Evolutionary conservation across 1,140 invertebrate genomes (phyloP), one percentile per base, ranked within the genome.

Genomic region (Halesus radiatus): DNA sequence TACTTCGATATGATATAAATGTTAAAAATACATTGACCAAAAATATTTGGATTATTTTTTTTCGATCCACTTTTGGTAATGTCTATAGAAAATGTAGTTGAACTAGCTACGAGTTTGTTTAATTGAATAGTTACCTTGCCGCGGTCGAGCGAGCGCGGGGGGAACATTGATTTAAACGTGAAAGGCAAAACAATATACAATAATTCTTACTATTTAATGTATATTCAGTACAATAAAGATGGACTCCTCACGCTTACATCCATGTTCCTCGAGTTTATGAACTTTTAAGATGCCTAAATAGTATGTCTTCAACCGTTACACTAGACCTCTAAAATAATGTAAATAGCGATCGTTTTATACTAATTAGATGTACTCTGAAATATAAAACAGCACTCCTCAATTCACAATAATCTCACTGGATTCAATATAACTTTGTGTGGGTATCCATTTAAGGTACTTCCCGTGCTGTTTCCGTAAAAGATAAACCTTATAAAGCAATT

Each of bases 1-100:
- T 20, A 70, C 66, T 70, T 70, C 66, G 66, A 70, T 70, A 70
- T 70, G 66, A 70, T 50, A 70, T 70, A 70, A 70, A 50, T 70
- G 52, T 70, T 70, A 70, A 64, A 70, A 70, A 37, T 70, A 70
- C 37, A 45, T 5, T 70, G n/a, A 37, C 66, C 66, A 70, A 70
- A 45, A 70, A 70, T 50, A 70, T 45, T 70, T 70, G 37, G 66
- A 70, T 70, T 70, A 15, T 70, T 20, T n/a, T 37, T 37, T 37
- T 13, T 50, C 66, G 66, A 70, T 70, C 37, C 8, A 20, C 6
- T 50, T 70, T 37, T 20, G 37, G 66, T 70, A 70, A 70, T 70
- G 66, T 16, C 66, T 70, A 70, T 70, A 70, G 26, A 66, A 70
- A 50, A 70, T 68, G 29, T 68, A 68, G 22, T 70, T 70, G 20